Evolutionary conservation across 2,113 vertebrate genomes (phyloP).

Genomic region (Dromaius novaehollandiae): DNA sequence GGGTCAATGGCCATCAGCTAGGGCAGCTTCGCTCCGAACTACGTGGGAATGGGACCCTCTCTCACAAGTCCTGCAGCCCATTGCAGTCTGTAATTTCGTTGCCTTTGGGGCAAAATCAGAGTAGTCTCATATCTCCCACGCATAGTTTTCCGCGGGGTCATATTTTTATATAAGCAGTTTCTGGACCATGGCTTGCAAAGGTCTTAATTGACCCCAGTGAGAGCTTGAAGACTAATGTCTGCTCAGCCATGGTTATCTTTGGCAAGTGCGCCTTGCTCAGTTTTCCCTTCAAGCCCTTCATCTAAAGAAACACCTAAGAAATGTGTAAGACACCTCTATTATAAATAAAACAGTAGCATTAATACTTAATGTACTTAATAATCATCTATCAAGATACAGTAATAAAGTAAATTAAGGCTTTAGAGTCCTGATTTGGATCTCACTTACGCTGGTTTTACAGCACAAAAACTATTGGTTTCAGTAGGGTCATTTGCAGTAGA

Average conservation of each 20-base stretch:
- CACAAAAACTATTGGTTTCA: slow-evolving; percentile 26
- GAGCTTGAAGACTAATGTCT: background rate
- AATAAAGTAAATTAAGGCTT: slow-evolving; percentile 38
- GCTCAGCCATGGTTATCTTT: background rate
- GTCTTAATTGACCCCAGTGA: background rate
- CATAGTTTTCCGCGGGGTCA: background rate
- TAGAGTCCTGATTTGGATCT: slow-evolving; percentile 4
- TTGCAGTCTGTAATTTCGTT: background rate
- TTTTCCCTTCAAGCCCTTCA: slow-evolving; percentile 15
- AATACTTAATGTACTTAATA: slow-evolving; percentile 39
- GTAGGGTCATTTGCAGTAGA: background rate
- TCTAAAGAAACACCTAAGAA: background rate
- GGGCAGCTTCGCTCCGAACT: background rate
- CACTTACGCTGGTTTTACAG: background rate
- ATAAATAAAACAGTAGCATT: slow-evolving; percentile 44
- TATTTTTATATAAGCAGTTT: background rate
- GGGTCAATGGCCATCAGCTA: background rate
- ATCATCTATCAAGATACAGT: background rate
- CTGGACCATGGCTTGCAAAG: background rate
- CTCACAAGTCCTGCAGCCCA: background rate
- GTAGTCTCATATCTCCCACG: background rate
- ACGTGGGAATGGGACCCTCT: too few relatives aligned
- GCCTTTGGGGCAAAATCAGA: background rate
- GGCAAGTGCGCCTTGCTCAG: background rate
- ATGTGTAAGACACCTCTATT: background rate